These are phyloP conservation scores for Coenonympha arcania DNA, from an alignment of 2,888 invertebrate species.

Conservation along the genomic window DNA sequence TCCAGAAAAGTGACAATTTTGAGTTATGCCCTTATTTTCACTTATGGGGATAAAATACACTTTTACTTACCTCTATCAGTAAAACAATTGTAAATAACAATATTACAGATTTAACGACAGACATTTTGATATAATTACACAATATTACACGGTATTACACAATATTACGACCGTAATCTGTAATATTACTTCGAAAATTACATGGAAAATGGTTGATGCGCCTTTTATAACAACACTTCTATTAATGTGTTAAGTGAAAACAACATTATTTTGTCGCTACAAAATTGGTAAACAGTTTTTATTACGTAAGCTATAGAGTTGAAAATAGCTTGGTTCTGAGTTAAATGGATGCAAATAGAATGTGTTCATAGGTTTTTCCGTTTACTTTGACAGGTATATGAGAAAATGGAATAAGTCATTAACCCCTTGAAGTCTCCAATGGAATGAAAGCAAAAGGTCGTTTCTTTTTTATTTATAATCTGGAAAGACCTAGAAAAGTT, in stretches of 20 bases:
- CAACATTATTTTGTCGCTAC: not conserved
- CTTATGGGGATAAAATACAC: too few relatives aligned
- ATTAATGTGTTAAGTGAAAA: not conserved
- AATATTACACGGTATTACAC: not conserved
- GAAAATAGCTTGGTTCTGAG: not conserved
- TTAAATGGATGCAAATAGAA: not conserved
- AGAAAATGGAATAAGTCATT: constrained; percentile 4
- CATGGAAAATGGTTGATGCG: not conserved
- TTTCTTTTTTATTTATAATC: too few relatives aligned
- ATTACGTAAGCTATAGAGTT: not conserved
- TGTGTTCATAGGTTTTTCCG: constrained; percentile 2
- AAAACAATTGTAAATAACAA: constrained; percentile 11
- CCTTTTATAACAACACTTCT: constrained; percentile 4
- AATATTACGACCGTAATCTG: not conserved
- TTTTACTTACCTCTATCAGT: constrained; percentile 12
- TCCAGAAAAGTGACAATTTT: too few relatives aligned
- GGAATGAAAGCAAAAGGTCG: too few relatives aligned
- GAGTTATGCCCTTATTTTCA: too few relatives aligned
- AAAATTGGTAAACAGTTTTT: not conserved
- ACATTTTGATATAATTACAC: constrained; percentile 13
- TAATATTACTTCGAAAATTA: not conserved
- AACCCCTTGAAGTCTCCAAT: not conserved
- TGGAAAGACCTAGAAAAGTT: too few relatives aligned
- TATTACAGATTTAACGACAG: not conserved
- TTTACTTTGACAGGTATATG: constrained; percentile 9